Percentiles rank a stretch among this genome's conserved stretches.
Evolutionary conservation across 2,113 vertebrate species (phyloP).

Genomic region (Brachionichthys hirsutus): DNA sequence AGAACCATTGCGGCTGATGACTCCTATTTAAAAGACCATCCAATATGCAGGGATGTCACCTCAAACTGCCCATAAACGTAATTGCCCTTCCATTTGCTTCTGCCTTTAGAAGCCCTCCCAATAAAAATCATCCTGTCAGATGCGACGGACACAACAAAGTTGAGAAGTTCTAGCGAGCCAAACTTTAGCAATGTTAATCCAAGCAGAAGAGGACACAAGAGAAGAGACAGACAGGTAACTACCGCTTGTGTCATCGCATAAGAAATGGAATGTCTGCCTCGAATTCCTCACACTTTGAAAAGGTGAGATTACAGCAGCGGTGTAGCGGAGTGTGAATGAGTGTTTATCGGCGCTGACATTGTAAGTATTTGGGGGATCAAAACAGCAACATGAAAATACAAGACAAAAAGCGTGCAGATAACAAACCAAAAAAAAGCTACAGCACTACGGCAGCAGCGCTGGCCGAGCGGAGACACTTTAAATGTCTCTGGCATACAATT

Average conservation of each 20-base stretch:
- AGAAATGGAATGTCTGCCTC: constrained; percentile 53
- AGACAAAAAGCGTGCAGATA: neutral
- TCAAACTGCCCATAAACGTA: constrained; percentile 80
- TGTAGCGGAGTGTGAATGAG: constrained; percentile 57
- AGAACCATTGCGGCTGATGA: constrained; percentile 78
- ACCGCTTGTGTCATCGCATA: constrained; percentile 58
- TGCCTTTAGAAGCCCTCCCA: constrained; percentile 70
- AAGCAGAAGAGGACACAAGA: constrained; percentile 59
- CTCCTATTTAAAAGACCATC: constrained; percentile 81
- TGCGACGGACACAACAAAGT: constrained; percentile 63
- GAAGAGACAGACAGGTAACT: constrained; percentile 50
- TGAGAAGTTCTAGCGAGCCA: constrained; percentile 58
- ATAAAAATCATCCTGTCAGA: constrained; percentile 79
- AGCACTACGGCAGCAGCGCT: neutral
- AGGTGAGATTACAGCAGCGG: constrained; percentile 52
- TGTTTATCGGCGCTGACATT: constrained; percentile 39
- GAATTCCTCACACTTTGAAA: constrained; percentile 56
- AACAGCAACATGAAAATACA: constrained; percentile 39
- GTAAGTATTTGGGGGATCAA: constrained; percentile 41
- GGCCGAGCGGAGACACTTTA: too few relatives aligned
- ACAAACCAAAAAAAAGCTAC: too few relatives aligned
- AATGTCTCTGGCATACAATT: too few relatives aligned
- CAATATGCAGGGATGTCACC: constrained; percentile 82
- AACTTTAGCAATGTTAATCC: constrained; percentile 64
- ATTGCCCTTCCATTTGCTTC: constrained; percentile 80